Evolutionary conservation across 2,797 vertebrate genomes (phyloP).

Genomic region (Mastacembelus armatus): DNA sequence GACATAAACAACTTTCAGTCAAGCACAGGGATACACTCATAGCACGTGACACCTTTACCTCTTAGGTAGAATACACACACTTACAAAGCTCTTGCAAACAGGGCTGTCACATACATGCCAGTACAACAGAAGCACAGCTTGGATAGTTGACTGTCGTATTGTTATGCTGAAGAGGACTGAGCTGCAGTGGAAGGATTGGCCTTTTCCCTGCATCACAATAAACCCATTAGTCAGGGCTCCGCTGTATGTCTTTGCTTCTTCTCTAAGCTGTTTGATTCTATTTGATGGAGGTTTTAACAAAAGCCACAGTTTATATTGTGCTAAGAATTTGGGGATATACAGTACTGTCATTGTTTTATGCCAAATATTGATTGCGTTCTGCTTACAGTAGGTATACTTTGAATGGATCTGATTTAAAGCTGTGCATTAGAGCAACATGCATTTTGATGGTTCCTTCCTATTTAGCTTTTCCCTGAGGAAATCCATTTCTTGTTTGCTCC

Average conservation of each 20-base stretch:
- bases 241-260: constrained; percentile 31
- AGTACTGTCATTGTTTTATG: constrained; percentile 17
- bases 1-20: constrained; percentile 22
- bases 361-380: constrained; percentile 39
- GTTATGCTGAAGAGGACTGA: constrained; percentile 47
- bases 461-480: constrained; percentile 28
- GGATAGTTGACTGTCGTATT: constrained; percentile 56
- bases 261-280: constrained; percentile 11
- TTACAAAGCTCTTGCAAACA: constrained; percentile 33
- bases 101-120: constrained; percentile 42
- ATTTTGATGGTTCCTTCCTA: constrained; percentile 30
- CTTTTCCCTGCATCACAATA: constrained; percentile 49
- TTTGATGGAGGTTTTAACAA: constrained; percentile 39
- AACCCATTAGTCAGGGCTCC: constrained; percentile 53
- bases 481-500: constrained; percentile 20
- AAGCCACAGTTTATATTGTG: constrained; percentile 22
- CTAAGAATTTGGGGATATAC: constrained; percentile 17
- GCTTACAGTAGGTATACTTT: constrained; percentile 15
- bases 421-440: constrained; percentile 15
- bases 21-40: constrained; percentile 1
- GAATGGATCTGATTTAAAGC: constrained; percentile 37
- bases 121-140: constrained; percentile 42
- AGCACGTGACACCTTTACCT: constrained; percentile 33
- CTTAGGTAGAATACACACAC: constrained; percentile 1
- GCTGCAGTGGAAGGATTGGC: constrained; percentile 48